phyloP scores from a whole-genome alignment of 1,140 invertebrate genomes.

The Temnothorax longispinosus region DNA sequence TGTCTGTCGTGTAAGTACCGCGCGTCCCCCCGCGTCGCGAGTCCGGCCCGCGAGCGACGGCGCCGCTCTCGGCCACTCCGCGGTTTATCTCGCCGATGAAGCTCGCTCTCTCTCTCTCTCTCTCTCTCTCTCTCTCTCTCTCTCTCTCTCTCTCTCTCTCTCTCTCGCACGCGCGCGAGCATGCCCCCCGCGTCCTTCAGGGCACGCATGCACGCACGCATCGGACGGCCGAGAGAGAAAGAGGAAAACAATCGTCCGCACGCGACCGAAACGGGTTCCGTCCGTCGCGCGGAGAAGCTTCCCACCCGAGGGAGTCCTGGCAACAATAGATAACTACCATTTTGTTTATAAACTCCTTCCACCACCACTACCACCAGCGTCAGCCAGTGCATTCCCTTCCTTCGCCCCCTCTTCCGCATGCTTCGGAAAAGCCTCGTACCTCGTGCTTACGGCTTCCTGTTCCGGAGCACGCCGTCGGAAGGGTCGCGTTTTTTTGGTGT shows the following conservation, averaged over 20 bases:
- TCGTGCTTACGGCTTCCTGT: too few species aligned
- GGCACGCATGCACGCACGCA: background rate
- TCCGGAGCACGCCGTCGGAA: too few species aligned
- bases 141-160: too few species aligned
- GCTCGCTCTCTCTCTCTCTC: too few species aligned
- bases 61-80: background rate
- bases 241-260: too few species aligned
- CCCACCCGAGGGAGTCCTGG: slow-evolving; percentile 25
- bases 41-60: background rate
- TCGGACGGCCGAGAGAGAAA: too few species aligned
- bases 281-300: background rate
- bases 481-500: background rate
- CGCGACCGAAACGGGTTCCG: background rate
- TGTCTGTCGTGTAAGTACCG: background rate
- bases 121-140: too few species aligned
- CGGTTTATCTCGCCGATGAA: background rate
- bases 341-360: slow-evolving; percentile 78
- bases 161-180: background rate
- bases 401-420: background rate
- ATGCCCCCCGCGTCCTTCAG: background rate
- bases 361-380: background rate
- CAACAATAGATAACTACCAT: slow-evolving; percentile 80
- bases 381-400: too few species aligned
- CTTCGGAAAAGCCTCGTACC: background rate
- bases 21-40: background rate